Conservation (phyloP, 2,113 vertebrate genomes). For the Scytalopus superciliaris region DNA sequence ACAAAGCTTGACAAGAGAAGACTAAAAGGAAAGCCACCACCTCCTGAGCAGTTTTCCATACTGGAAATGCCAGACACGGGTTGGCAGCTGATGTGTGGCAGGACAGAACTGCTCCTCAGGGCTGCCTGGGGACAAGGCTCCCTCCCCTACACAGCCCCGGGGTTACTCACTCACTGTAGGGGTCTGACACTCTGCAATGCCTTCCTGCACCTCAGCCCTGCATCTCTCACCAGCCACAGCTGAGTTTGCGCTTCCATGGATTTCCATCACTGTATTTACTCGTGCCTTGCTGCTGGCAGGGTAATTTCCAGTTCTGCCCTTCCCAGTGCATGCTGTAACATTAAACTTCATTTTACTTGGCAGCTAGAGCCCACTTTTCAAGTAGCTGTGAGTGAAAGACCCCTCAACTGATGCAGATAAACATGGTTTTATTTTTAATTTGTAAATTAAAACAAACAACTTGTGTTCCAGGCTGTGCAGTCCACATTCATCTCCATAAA, state of each 20-base stretch:
- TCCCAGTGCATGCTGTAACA: background rate
- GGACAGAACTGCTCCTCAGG: background rate
- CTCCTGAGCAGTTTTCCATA: background rate
- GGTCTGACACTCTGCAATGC: background rate
- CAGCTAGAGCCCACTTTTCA: conserved; percentile 16
- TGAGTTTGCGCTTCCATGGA: background rate
- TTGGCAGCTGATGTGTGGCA: background rate
- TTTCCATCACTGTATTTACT: background rate
- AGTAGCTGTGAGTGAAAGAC: conserved; percentile 50
- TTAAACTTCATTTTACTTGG: conserved; percentile 28
- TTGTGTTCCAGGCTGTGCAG: background rate
- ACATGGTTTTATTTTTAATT: conserved; percentile 45
- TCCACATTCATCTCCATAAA: conserved; percentile 3
- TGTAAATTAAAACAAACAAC: conserved; percentile 46
- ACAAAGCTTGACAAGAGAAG: background rate
- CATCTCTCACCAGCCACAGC: conserved; percentile 39
- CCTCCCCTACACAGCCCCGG: background rate
- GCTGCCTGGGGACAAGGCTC: background rate
- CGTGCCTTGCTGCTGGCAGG: background rate
- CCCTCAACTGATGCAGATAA: conserved; percentile 51
- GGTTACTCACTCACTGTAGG: background rate
- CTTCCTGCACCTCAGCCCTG: background rate
- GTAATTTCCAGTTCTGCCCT: conserved; percentile 63
- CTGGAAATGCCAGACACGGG: background rate
- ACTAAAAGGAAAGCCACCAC: background rate